Evolutionary conservation across 1,140 invertebrate species (phyloP).

Genomic region (Sminthurides bifidus): DNA sequence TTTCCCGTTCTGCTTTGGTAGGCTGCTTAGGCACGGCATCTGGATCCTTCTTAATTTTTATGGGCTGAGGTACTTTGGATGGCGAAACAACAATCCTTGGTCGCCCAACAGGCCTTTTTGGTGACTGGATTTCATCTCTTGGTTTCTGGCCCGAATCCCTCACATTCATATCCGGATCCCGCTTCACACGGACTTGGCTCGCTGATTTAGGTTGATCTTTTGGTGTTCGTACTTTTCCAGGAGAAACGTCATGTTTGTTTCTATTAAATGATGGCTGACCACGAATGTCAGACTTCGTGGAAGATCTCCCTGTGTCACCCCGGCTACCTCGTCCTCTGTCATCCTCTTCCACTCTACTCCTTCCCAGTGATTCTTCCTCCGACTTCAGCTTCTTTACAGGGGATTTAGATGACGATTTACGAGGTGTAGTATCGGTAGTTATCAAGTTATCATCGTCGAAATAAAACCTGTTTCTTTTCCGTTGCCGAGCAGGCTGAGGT

Average conservation of each 20-base stretch:
- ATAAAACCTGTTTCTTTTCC: conserved; percentile 81
- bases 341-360: background rate
- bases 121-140: no score
- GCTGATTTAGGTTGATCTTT: no score
- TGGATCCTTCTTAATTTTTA: conserved; percentile 14
- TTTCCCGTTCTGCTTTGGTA: conserved; percentile 28
- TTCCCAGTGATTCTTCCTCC: conserved; percentile 32
- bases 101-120: no score
- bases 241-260: no score
- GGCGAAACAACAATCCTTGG: no score
- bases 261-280: no score
- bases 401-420: conserved; percentile 10
- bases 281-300: background rate
- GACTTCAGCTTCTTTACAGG: conserved; percentile 20
- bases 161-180: no score
- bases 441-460: conserved; percentile 85
- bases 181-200: no score
- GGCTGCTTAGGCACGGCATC: conserved; percentile 34
- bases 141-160: no score
- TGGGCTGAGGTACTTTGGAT: conserved; percentile 10
- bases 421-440: conserved; percentile 45
- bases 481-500: conserved; percentile 61
- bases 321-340: background rate
- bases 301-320: background rate
- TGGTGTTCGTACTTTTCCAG: no score